Conservation (phyloP, 2,888 invertebrate species). For the Rhamphomyia laevipes region DNA sequence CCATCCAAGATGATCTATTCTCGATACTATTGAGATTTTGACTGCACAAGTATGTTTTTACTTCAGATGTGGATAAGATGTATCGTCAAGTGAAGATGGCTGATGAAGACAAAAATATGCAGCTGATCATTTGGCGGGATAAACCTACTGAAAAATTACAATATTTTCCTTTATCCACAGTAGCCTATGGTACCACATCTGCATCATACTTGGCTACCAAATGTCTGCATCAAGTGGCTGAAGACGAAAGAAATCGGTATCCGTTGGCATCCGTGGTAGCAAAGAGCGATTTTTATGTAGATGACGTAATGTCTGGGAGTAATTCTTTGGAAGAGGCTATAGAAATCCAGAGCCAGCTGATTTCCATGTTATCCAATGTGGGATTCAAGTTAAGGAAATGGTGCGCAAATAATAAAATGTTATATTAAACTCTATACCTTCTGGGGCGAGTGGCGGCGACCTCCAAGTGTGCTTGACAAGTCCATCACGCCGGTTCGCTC, state of each 20-base stretch:
- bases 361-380: too few relatives aligned
- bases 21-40: constrained; percentile 4
- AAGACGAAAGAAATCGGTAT: neutral
- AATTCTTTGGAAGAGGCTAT: too few relatives aligned
- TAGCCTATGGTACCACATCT: neutral
- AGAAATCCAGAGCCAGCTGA: too few relatives aligned
- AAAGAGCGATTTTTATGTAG: too few relatives aligned
- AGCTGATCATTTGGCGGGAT: constrained; percentile 15
- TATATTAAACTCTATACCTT: too few relatives aligned
- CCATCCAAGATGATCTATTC: constrained; percentile 16
- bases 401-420: too few relatives aligned
- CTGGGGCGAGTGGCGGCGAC: too few relatives aligned
- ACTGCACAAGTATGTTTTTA: constrained; percentile 11
- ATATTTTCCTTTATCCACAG: neutral
- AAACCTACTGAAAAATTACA: too few relatives aligned
- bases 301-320: too few relatives aligned
- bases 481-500: too few relatives aligned
- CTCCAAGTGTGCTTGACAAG: too few relatives aligned
- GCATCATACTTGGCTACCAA: constrained; percentile 1
- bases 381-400: too few relatives aligned
- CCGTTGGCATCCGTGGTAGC: neutral
- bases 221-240: neutral
- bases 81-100: constrained; percentile 18
- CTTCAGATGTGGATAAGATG: constrained; percentile 20
- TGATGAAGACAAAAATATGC: constrained; percentile 11